These are phyloP conservation scores for Caranx ignobilis DNA, from an alignment of 2,113 vertebrate genomes.

Conservation along the genomic window DNA sequence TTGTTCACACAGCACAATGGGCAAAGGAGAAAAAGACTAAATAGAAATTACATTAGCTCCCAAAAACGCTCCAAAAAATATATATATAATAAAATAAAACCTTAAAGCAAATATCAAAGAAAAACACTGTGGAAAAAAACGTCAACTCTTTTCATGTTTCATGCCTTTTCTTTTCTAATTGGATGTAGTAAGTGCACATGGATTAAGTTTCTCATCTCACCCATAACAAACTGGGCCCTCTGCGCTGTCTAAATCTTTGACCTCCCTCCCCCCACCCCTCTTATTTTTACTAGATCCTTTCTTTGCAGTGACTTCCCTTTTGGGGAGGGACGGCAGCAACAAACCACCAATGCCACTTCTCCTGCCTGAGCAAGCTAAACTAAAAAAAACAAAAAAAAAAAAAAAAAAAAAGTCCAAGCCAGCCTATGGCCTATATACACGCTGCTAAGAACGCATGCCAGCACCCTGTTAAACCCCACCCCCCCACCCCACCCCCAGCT, in stretches of 20 bases:
- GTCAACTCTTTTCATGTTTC: conserved; percentile 55
- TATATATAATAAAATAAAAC: conserved; percentile 32
- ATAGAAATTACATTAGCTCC: conserved; percentile 58
- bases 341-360: conserved; percentile 50
- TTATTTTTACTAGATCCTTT: conserved; percentile 78
- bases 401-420: conserved; percentile 22
- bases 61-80: conserved; percentile 24
- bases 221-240: conserved; percentile 68
- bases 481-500: conserved; percentile 31
- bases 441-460: conserved; percentile 60
- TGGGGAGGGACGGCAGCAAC: conserved; percentile 73
- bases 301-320: conserved; percentile 74
- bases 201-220: conserved; percentile 69
- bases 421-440: conserved; percentile 50
- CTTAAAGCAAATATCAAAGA: conserved; percentile 77
- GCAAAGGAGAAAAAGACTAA: conserved; percentile 71
- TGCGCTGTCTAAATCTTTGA: conserved; percentile 73
- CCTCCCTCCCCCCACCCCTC: conserved; percentile 64
- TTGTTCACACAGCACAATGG: conserved; percentile 68
- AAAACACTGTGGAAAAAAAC: conserved; percentile 74
- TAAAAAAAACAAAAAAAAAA: background rate
- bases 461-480: conserved; percentile 11
- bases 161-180: conserved; percentile 71
- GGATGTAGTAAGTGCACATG: conserved; percentile 72
- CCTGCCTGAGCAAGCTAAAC: conserved; percentile 53